Conservation (phyloP, 1,140 invertebrate species). For the Sarcophaga peregrina region DNA sequence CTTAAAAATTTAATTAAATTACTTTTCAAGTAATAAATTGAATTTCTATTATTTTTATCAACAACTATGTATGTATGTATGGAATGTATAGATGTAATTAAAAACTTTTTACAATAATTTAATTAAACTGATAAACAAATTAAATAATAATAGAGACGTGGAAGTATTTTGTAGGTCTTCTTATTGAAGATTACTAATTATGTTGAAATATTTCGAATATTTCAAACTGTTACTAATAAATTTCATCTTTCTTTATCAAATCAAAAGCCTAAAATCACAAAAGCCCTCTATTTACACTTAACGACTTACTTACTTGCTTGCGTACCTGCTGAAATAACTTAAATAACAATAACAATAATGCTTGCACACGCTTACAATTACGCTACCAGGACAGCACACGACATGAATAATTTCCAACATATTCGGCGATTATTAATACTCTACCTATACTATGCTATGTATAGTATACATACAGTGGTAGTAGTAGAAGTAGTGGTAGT, state of each 20-base stretch:
- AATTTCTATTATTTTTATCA: no score
- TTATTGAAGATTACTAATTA: not conserved
- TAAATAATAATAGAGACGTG: not conserved
- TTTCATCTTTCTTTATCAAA: slow-evolving; percentile 23
- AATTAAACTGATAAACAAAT: not conserved
- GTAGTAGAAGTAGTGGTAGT: no score
- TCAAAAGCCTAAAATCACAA: slow-evolving; percentile 26
- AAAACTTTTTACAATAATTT: not conserved
- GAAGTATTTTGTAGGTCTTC: not conserved
- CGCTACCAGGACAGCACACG: not conserved
- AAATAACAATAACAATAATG: no score
- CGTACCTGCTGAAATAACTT: not conserved
- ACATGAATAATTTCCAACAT: not conserved
- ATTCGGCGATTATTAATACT: no score
- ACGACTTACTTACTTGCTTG: not conserved
- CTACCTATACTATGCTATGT: no score
- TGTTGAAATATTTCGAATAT: slow-evolving; percentile 4
- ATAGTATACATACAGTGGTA: no score
- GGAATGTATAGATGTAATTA: not conserved
- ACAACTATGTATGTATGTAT: no score
- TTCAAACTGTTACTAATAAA: slow-evolving; percentile 32
- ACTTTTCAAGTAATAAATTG: no score
- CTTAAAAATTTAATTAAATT: no score
- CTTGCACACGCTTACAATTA: not conserved
- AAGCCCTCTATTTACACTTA: not conserved